Evolutionary conservation across 92 coral and sea anemone genomes (phyloP), one percentile per base, ranked within the genome.

Genomic region (Pocillopora meandrina): DNA sequence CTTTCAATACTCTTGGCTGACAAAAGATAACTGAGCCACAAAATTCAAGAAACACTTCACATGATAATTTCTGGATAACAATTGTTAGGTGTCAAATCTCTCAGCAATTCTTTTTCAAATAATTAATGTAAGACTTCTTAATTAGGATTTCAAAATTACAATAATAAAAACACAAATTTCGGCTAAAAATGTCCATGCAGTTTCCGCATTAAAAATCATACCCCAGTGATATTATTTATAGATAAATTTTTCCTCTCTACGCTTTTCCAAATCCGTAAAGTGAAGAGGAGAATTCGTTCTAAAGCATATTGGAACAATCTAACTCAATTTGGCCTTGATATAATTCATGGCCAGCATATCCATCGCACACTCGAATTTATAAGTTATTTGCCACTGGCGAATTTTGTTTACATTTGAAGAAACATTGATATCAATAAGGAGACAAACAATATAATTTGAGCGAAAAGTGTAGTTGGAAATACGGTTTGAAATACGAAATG

Each of bases 381-480:
- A 35, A 19, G 73, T 65, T 47, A 78, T 78, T 78, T 78, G 55
- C 60, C n/a, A 61, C 49, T 19, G 20, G 72, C 20, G 55, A 10
- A 34, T 78, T 78, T 79, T 79, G 73, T 79, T 79, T 79, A 79
- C 73, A 65, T 65, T n/a, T 19, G 19, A 72, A 18, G 57, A 76
- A 15, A 72, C 71, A 49, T 49, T 6, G 34, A 74, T 47, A 74
- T 74, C 17, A 1, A 61, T 61, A 63, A 77, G 33, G 14, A 62
- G 12, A 55, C 20, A 56, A 55, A 65, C 55, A 33, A 35, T 36
- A 63, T 7, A 76, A 76, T 59, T 10, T 34, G 36, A 1, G 21
- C 74, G 62, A 70, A 70, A 70, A 70, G 52, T 19, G 36, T 34
- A 76, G 33, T 23, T 17, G 35, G n/a, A 16, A 70, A 70, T 20